Percentiles rank a stretch among this genome's conserved stretches.
These are phyloP conservation scores for Pteria penguin DNA, from an alignment of 2,888 invertebrate genomes.

Conservation along the genomic window DNA sequence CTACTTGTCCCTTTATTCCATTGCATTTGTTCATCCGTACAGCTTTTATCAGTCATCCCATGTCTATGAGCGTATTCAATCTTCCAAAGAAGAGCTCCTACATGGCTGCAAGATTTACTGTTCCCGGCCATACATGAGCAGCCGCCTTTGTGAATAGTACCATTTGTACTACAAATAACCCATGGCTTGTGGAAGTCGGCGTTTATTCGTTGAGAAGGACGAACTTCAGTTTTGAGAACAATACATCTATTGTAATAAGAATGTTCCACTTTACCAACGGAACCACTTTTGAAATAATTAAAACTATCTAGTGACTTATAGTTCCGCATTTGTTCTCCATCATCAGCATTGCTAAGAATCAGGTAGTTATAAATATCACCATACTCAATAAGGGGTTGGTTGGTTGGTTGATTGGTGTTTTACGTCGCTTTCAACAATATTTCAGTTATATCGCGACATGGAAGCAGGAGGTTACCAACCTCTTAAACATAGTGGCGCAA, in stretches of 20 bases:
- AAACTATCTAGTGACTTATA: slow-evolving; percentile 21
- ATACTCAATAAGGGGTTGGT: slow-evolving; percentile 18
- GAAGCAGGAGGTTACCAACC: too few species aligned
- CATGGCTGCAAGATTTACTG: slow-evolving; percentile 18
- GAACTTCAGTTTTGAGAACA: slow-evolving; percentile 19
- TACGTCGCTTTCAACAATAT: too few species aligned
- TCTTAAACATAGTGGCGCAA: too few species aligned
- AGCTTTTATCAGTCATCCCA: too few species aligned
- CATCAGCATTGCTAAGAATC: slow-evolving; percentile 13
- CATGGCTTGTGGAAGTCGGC: background rate
- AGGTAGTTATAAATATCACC: slow-evolving; percentile 32
- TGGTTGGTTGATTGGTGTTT: too few species aligned
- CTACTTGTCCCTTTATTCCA: too few species aligned
- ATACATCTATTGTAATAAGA: background rate
- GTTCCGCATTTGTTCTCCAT: slow-evolving; percentile 21
- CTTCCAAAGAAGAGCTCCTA: too few species aligned
- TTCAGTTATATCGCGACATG: too few species aligned
- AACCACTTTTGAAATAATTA: slow-evolving; percentile 25
- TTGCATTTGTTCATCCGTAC: too few species aligned
- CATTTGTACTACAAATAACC: slow-evolving; percentile 15
- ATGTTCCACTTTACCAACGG: background rate
- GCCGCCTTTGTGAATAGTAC: slow-evolving; percentile 10
- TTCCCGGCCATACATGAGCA: slow-evolving; percentile 26
- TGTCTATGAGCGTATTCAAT: too few species aligned
- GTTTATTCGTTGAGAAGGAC: slow-evolving; percentile 15